Conservation (phyloP, 1,140 invertebrate genomes). For the Lordiphosa collinella region DNA sequence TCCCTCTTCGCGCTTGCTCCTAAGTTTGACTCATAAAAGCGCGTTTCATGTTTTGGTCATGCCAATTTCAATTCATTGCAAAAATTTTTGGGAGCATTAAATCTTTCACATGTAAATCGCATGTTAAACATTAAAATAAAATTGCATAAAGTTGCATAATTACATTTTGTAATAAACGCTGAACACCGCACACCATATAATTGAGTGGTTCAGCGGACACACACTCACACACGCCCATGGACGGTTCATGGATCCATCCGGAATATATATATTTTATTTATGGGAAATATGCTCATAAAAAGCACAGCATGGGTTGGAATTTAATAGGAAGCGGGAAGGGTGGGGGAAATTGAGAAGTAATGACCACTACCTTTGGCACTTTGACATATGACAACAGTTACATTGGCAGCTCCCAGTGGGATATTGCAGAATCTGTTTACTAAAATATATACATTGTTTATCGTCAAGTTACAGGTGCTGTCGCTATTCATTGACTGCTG, state of each 20-base stretch:
- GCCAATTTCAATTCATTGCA: constrained; percentile 54
- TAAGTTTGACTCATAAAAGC: background rate
- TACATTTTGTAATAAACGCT: constrained; percentile 64
- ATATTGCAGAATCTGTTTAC: no score
- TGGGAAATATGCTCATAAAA: constrained; percentile 63
- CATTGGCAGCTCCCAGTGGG: background rate
- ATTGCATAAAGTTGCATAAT: constrained; percentile 75
- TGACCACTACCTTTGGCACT: constrained; percentile 41
- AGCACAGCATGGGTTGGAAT: constrained; percentile 30
- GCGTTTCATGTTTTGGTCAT: constrained; percentile 17
- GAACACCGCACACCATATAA: constrained; percentile 29
- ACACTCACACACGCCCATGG: constrained; percentile 10
- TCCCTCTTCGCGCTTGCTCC: background rate
- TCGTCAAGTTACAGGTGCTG: no score
- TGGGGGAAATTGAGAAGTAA: constrained; percentile 21
- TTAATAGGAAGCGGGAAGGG: background rate
- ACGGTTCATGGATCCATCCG: constrained; percentile 6
- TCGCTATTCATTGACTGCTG: no score
- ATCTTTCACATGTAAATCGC: constrained; percentile 73
- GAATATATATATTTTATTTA: constrained; percentile 56
- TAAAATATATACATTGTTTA: no score
- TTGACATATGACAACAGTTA: constrained; percentile 50
- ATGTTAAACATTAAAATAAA: constrained; percentile 76
- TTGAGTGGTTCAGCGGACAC: constrained; percentile 24
- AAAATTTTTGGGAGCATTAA: constrained; percentile 50